Conservation (phyloP, 2,797 vertebrate species). For the Rhinophrynus dorsalis region DNA sequence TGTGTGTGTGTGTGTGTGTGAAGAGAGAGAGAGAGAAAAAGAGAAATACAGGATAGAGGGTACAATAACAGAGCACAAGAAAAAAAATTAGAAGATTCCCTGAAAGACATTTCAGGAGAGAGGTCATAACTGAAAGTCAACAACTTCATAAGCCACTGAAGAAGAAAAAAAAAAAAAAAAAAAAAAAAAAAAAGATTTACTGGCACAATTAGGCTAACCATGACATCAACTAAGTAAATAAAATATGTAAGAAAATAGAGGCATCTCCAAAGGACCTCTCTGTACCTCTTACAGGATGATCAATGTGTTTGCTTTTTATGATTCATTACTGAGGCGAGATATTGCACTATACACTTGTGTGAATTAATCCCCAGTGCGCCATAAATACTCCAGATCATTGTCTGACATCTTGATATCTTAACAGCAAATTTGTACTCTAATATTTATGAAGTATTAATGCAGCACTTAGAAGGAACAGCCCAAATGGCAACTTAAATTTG, state of each 20-base stretch:
- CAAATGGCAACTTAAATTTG: background rate
- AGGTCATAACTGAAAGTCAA: too few relatives aligned
- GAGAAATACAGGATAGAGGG: too few relatives aligned
- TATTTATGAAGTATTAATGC: conserved; percentile 29
- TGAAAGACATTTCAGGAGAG: too few relatives aligned
- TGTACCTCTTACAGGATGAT: background rate
- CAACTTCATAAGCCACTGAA: background rate
- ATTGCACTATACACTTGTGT: background rate
- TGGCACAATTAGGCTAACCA: background rate
- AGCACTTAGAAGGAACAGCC: conserved; percentile 2
- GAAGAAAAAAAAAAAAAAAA: background rate
- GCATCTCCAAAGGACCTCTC: background rate
- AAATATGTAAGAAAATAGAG: background rate
- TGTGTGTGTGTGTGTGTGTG: too few relatives aligned
- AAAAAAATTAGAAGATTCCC: too few relatives aligned
- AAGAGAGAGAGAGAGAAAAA: too few relatives aligned
- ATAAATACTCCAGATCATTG: background rate
- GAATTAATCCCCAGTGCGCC: background rate
- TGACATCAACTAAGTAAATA: background rate
- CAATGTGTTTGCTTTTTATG: conserved; percentile 20
- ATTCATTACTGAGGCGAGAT: background rate
- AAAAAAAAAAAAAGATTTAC: background rate
- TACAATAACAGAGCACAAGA: too few relatives aligned
- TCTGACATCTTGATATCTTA: background rate
- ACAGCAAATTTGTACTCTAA: conserved; percentile 1